Evolutionary conservation across 2,888 invertebrate genomes (phyloP), one percentile per base, ranked within the genome.

Genomic region (Iselma pallidipennis): DNA sequence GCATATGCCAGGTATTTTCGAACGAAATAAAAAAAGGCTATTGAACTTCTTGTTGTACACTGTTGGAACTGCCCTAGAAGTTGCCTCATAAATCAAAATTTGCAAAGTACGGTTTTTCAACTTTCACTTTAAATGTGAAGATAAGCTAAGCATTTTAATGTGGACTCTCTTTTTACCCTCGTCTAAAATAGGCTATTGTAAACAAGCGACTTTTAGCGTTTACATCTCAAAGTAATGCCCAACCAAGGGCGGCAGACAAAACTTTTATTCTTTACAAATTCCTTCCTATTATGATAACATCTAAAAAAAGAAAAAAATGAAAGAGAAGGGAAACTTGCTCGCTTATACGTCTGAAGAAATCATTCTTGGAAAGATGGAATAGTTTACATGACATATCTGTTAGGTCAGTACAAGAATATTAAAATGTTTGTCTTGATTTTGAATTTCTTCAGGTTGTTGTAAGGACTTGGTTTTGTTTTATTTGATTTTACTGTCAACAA

Each of bases 51-150:
- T 23, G 54, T 62, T 58, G 31, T 53, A 31, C 48, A 51, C 63
- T n/a, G 57, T 63, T 66, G 57, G 26, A 49, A 65, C 51, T 61
- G 62, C 69, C 70, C 69, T 61, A 59, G 72, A 77, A 69, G 69
- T 72, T 72, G 58, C 59, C 65, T 65, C 78, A 71, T 80, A 80
- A 80, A 80, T 80, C 80, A 80, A 79, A 77, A 76, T 79, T 78
- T 75, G 76, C 76, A 76, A 73, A 79, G 76, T 76, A 74, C 74
- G 74, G 76, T 77, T 78, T 78, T 78, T 76, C 73, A 78, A 79
- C 80, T 80, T 80, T 80, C 79, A 78, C 79, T 80, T 77, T 73
- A 65, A 67, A 66, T 68, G 69, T 68, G 26, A 12, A 63, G 63
- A 63, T 63, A 63, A 63, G 63, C 28, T 51, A 33, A 49, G 63